A percentile compares a stretch with the other conserved stretches of the same genome.
These are phyloP conservation scores for Parambassis ranga DNA, from an alignment of 2,797 vertebrate genomes.

Conservation along the genomic window DNA sequence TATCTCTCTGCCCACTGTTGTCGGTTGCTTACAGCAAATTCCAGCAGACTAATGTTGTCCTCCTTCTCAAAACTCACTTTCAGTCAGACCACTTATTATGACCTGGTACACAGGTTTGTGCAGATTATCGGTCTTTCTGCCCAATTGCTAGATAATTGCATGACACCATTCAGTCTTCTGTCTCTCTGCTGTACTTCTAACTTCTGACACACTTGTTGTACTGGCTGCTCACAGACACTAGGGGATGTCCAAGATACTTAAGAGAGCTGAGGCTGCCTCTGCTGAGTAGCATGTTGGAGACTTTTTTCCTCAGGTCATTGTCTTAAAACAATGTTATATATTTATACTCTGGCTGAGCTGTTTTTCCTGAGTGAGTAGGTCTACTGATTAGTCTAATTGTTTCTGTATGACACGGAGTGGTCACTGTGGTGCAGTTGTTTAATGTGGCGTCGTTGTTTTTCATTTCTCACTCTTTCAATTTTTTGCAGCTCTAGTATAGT, in stretches of 20 bases:
- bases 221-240: conserved; percentile 14
- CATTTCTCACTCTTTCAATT: too few species aligned
- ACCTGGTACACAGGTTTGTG: conserved; percentile 17
- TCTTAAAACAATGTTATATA: not conserved
- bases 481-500: too few species aligned
- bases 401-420: too few species aligned
- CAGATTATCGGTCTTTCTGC: not conserved
- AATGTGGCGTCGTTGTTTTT: too few species aligned
- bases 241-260: conserved; percentile 31
- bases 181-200: not conserved
- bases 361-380: not conserved
- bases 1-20: conserved; percentile 45
- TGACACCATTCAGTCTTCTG: not conserved
- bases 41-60: conserved; percentile 24
- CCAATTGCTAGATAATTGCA: not conserved
- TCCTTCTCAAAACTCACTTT: conserved; percentile 45
- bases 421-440: too few species aligned
- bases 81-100: conserved; percentile 15
- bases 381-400: too few species aligned
- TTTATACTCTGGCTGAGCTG: not conserved
- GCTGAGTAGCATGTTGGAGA: not conserved
- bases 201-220: not conserved
- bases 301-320: not conserved
- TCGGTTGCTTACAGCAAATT: conserved; percentile 10
- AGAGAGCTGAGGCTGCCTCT: not conserved